Base-by-base conservation (phyloP, 2,888 invertebrate genomes). In the Clitarchus hookeri region DNA sequence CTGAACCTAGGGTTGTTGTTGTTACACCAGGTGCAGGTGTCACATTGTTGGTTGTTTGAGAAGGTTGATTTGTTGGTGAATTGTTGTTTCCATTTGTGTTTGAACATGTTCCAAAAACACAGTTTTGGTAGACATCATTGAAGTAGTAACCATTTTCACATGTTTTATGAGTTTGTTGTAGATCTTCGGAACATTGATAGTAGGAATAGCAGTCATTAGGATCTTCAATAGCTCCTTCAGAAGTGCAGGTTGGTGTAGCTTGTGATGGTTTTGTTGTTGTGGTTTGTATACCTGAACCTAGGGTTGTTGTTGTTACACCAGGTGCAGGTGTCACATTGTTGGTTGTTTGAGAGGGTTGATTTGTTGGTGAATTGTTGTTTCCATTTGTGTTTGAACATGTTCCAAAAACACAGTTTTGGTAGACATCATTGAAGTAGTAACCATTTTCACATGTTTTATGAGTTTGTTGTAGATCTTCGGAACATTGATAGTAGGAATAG, bases 191-290 rank as follows among this genome's bases (percentile, higher is more conserved):
- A 82, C 82, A 82, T 82, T 26, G 16, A 23, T 82, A 82, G 44
- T 82, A 82, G 6, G 82, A 82, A 27, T 82, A 36, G n/a, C 82
- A 82, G 2, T 82, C 82, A 82, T 82, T 36, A 6, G 82, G 36
- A 27, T 82, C 82, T 27, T 27, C n/a, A 6, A 82, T 36, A 36
- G 8, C 8, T 23, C 82, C 82, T 8, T 0, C 27, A 27, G 12
- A 0, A 26, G 26, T 36, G 2, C 82, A 82, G 27, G 13, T 12
- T 27, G 82, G 27, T 9, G 2, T 8, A 23, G n/a, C 8, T 23
- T 65, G 65, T 82, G 26, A 27, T 36, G 82, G 27, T 82, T 27
- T 82, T 36, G 36, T 82, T 36, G 36, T 82, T 27, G 82, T 82
- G 1, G 48, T 48, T 23, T 16, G 65, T 16, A 65, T 65, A 9